Conservation (phyloP, 2,797 vertebrate genomes). For the Melanotaenia boesemani region DNA sequence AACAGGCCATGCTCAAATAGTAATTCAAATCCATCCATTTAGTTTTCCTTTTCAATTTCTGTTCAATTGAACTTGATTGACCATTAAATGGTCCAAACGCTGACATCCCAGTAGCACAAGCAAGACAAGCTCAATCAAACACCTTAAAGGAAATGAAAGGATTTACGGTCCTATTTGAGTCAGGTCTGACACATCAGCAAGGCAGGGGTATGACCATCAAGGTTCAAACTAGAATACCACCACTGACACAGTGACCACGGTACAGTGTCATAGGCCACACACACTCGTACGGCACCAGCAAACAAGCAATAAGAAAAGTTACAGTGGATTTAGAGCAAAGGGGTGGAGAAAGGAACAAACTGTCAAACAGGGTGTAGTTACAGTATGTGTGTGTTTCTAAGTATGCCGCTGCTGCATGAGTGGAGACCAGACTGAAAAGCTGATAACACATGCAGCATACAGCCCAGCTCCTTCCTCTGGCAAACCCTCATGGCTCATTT, state of each 20-base stretch:
- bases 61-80: conserved; percentile 72
- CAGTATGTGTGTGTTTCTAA: conserved; percentile 25
- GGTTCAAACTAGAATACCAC: conserved; percentile 62
- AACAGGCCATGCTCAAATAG: conserved; percentile 73
- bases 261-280: conserved; percentile 66
- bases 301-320: conserved; percentile 58
- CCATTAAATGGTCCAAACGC: conserved; percentile 34
- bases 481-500: conserved; percentile 25
- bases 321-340: conserved; percentile 40
- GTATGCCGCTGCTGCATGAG: conserved; percentile 50
- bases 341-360: conserved; percentile 28
- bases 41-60: conserved; percentile 25
- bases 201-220: conserved; percentile 63
- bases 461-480: conserved; percentile 53
- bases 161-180: conserved; percentile 75
- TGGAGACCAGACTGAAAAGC: conserved; percentile 42
- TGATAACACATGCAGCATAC: conserved; percentile 69
- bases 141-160: conserved; percentile 64
- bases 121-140: conserved; percentile 70
- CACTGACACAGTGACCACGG: conserved; percentile 65
- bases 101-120: conserved; percentile 25
- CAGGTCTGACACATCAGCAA: conserved; percentile 57
- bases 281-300: conserved; percentile 61
- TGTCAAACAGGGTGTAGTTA: conserved; percentile 29
- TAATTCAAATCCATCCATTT: conserved; percentile 63